phyloP scores from a whole-genome alignment of 2,888 invertebrate genomes.

The Eristalinus sepulchralis region DNA sequence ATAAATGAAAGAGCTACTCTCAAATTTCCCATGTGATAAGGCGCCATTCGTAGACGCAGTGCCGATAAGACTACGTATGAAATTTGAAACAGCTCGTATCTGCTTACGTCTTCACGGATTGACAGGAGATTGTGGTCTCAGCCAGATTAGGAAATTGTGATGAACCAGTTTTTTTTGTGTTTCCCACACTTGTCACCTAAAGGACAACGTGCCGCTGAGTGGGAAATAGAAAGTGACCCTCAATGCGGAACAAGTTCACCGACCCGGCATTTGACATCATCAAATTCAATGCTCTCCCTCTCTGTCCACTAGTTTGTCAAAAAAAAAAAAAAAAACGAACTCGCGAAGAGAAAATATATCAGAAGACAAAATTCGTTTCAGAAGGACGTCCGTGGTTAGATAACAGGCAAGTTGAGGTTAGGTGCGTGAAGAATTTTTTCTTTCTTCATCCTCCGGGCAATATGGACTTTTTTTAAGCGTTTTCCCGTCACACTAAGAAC shows the following conservation, averaged over 20 bases:
- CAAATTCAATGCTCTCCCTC: background rate
- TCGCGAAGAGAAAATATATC: constrained; percentile 25
- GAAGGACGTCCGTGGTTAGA: constrained; percentile 64
- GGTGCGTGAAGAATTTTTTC: constrained; percentile 40
- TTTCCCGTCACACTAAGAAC: background rate
- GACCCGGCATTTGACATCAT: constrained; percentile 30
- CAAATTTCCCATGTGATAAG: constrained; percentile 4
- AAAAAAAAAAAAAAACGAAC: background rate
- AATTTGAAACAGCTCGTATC: background rate
- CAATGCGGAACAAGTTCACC: constrained; percentile 42
- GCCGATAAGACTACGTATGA: background rate
- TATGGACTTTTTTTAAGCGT: background rate
- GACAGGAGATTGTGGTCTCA: background rate
- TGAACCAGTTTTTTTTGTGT: background rate
- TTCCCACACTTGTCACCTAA: background rate
- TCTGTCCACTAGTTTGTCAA: background rate
- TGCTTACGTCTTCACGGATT: background rate
- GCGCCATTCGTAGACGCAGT: background rate
- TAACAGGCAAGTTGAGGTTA: constrained; percentile 66
- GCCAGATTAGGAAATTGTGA: background rate
- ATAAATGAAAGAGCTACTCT: background rate
- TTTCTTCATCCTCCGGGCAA: background rate
- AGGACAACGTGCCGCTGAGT: background rate
- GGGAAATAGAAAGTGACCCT: constrained; percentile 38
- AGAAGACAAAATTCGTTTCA: background rate